Conservation (phyloP, 2,797 vertebrate species). For the Rhinichthys osculus region DNA sequence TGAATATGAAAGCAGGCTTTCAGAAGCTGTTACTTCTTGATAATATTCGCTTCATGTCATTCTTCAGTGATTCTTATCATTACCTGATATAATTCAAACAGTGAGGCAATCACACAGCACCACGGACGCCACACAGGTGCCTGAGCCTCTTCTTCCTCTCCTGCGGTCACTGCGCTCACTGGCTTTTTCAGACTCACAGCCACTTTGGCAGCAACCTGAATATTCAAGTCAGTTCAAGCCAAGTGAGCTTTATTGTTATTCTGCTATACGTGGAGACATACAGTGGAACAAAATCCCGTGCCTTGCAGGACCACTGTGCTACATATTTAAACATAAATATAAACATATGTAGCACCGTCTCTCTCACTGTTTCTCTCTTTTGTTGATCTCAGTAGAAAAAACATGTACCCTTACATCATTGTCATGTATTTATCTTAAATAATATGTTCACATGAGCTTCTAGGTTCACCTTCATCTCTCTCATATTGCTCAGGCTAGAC, state of each 20-base stretch:
- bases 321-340: background rate
- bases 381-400: background rate
- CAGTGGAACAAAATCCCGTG: background rate
- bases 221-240: background rate
- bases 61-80: constrained; percentile 42
- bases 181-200: constrained; percentile 45
- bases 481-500: background rate
- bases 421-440: constrained; percentile 1
- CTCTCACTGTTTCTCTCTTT: background rate
- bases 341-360: background rate
- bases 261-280: background rate
- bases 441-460: background rate
- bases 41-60: constrained; percentile 23
- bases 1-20: constrained; percentile 14
- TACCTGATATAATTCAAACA: constrained; percentile 39
- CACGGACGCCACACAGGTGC: constrained; percentile 19
- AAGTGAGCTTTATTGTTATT: background rate
- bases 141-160: constrained; percentile 36
- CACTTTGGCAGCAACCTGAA: constrained; percentile 27
- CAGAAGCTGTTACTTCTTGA: constrained; percentile 21
- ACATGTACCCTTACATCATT: background rate
- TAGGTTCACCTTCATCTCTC: background rate
- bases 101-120: constrained; percentile 38
- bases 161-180: constrained; percentile 40
- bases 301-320: background rate